A percentile compares a stretch with the other conserved stretches of the same genome.
Evolutionary conservation across 2,113 vertebrate species (phyloP).

Genomic region (Actinemys pallida): DNA sequence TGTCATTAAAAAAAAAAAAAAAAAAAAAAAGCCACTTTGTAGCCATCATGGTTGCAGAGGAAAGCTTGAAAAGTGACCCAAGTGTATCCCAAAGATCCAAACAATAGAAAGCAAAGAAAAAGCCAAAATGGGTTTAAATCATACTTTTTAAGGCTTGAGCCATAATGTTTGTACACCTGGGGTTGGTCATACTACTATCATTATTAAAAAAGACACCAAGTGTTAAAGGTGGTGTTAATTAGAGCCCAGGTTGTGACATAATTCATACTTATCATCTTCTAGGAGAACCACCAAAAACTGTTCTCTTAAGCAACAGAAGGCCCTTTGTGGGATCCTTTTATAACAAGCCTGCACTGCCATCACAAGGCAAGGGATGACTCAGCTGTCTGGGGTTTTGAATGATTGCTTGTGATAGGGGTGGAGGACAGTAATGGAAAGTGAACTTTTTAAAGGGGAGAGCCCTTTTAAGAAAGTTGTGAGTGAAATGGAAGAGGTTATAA

Average conservation of each 20-base stretch:
- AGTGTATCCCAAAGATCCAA: background rate
- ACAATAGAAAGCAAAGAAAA: background rate
- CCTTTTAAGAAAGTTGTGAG: background rate
- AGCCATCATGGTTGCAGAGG: background rate
- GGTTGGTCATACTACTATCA: background rate
- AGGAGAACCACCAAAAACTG: background rate
- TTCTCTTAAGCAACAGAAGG: background rate
- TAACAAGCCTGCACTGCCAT: fast-evolving
- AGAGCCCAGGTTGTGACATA: background rate
- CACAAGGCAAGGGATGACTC: background rate
- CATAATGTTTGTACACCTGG: background rate
- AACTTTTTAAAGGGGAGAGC: background rate
- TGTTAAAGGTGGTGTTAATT: background rate
- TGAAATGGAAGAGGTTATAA: background rate
- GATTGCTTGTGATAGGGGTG: background rate
- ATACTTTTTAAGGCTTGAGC: background rate
- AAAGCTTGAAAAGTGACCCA: background rate
- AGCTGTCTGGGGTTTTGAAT: background rate
- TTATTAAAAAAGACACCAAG: background rate
- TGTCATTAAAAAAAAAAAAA: background rate
- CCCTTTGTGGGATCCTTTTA: background rate
- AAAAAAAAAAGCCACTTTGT: background rate
- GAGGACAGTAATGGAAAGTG: fast-evolving
- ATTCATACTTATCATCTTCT: background rate
- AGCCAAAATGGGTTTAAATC: background rate